These are phyloP conservation scores for Palloptera scutellata DNA, from an alignment of 2,888 invertebrate genomes.

Conservation along the genomic window DNA sequence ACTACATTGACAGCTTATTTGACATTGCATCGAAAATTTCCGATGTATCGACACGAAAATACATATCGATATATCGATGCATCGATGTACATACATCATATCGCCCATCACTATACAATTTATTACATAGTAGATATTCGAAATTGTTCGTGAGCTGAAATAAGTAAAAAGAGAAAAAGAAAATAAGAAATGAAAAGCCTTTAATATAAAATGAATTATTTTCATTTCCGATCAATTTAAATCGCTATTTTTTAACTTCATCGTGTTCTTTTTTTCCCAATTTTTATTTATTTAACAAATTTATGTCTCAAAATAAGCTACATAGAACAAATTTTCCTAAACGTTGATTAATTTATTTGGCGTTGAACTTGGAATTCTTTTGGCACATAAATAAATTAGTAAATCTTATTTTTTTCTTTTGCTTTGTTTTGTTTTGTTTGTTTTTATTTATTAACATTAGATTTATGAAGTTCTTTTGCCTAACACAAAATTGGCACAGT, in stretches of 20 bases:
- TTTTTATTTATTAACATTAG: neutral
- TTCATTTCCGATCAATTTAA: neutral
- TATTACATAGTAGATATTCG: too few species aligned
- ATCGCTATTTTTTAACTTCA: neutral
- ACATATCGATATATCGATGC: too few species aligned
- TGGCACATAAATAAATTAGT: slow-evolving; percentile 27
- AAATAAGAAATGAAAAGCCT: neutral
- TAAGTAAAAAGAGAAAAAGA: neutral
- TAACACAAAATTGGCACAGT: neutral
- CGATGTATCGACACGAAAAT: too few species aligned
- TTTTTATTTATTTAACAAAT: too few species aligned
- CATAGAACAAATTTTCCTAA: neutral
- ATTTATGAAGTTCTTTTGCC: slow-evolving; percentile 19
- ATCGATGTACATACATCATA: too few species aligned
- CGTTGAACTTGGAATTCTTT: slow-evolving; percentile 22
- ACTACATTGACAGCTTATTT: too few species aligned
- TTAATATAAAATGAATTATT: neutral
- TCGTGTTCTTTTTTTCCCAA: too few species aligned
- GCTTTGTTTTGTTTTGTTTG: too few species aligned
- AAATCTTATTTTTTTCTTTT: slow-evolving; percentile 1
- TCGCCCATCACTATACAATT: too few species aligned
- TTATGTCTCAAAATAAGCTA: too few species aligned
- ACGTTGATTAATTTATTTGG: slow-evolving; percentile 31
- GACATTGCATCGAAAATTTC: too few species aligned
- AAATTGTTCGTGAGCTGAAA: neutral